Base-by-base conservation (phyloP, 2,888 invertebrate species). In the Minunthozetes semirufus region DNA sequence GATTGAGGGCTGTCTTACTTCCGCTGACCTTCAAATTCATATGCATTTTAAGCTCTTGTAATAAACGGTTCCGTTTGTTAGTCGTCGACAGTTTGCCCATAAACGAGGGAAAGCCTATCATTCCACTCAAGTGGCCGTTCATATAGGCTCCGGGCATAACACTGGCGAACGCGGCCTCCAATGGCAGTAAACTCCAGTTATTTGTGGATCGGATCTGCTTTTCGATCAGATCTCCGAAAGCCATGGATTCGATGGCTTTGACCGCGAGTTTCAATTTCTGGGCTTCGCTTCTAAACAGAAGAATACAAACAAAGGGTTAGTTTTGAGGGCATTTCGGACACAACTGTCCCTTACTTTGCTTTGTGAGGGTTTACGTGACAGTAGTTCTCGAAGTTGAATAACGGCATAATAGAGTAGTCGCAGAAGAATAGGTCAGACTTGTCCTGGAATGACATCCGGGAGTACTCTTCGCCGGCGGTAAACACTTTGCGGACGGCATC, bases 311-410 rank as follows among this genome's bases (percentile, higher is more conserved):
- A n/a, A 63, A 38, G 19, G 4, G 48, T n/a, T n/a, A 33, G 25
- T 8, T 29, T 33, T 66, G 46, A 66, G n/a, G n/a, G n/a, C n/a
- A n/a, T n/a, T 73, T 70, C 2, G 38, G 38, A 22, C 4, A 33
- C 33, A 33, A 33, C 9, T 33, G 33, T 46, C 11, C 78, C 80
- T 83, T 84, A 90, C 90, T 87, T 88, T 33, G 89, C 88, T 76
- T 88, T 89, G 76, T 88, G 87, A 0, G 94, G 94, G n/a, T 85
- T 83, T 0, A 92, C 93, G 78, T 87, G 87, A 22, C 93, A 84
- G 84, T 99, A 99, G 84, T 98, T 99, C 83, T 99, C 98, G 81
- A 98, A 96, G 0, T 99, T 94, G 84, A 99, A 99, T 17, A 99
- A 85, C 0, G 97, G 94, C n/a, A 90, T 90, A 78, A 99, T 87